Evolutionary conservation across 2,888 invertebrate species (phyloP), one percentile per base, ranked within the genome.

Genomic region (Tiliacea aurago): DNA sequence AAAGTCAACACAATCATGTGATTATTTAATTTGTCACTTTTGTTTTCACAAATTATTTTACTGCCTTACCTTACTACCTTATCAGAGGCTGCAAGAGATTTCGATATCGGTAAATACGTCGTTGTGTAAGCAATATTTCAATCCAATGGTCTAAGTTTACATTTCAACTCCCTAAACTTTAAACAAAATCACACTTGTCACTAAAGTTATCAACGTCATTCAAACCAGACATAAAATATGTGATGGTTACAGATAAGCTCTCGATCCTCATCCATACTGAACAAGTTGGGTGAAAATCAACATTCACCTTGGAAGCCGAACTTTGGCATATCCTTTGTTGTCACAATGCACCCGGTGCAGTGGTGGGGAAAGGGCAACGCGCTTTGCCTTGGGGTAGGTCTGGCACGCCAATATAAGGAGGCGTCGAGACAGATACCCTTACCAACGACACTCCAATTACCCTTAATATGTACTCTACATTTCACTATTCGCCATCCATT

Each of bases 381-480:
- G 86, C 90, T 84, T 82, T 86, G 86, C 85, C 89, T 94, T 96
- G 92, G 94, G 95, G 95, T 94, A 96, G 95, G 95, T 95, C 94
- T 91, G 88, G 90, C 88, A 87, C 87, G 86, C 88, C 87, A 87
- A 84, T 88, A 83, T 89, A 88, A 83, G 77, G 86, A 84, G 89
- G 87, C 88, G 91, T 86, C 94, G 91, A 93, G 93, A 93, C 94
- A 85, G 86, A 76, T 78, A 71, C 89, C 84, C 61, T 67, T 83
- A 94, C 91, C 79, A 83, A 77, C 70, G 47, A 64, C 80, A 47
- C 78, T 85, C 79, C 88, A 89, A 91, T 91, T 90, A 91, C 80
- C 68, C 51, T 41, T 63, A 74, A 86, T 67, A 76, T 43, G n/a
- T 43, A 49, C 65, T 33, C 49, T 6, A 23, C 5, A 67, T 70